A percentile compares a stretch with the other conserved stretches of the same genome.
These are phyloP conservation scores for Cryptus armator DNA, from an alignment of 2,888 invertebrate species.

Conservation along the genomic window DNA sequence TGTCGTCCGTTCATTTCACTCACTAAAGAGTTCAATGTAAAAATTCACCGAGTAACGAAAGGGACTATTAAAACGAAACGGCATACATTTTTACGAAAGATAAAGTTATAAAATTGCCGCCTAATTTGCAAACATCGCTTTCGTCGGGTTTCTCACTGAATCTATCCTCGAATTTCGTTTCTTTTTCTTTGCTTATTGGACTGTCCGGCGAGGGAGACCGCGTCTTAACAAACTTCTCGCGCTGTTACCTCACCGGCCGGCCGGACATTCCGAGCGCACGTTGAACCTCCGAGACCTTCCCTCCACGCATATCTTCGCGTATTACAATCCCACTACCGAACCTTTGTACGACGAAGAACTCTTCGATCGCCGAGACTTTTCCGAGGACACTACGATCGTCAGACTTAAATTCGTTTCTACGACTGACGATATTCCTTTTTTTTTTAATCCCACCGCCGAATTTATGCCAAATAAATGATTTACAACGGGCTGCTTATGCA, in stretches of 20 bases:
- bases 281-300: conserved; percentile 76
- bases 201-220: neutral
- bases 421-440: neutral
- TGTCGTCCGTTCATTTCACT: conserved; percentile 7
- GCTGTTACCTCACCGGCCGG: conserved; percentile 76
- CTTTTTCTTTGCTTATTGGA: conserved; percentile 30
- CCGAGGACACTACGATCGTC: conserved; percentile 3
- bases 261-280: conserved; percentile 81
- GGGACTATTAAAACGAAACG: neutral
- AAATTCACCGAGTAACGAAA: conserved; percentile 22
- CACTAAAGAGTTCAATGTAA: conserved; percentile 34
- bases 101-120: neutral
- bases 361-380: conserved; percentile 1
- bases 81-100: neutral
- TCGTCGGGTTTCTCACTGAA: neutral
- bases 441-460: neutral
- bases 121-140: conserved; percentile 25
- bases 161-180: conserved; percentile 26
- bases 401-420: too few species aligned
- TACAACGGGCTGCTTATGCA: neutral
- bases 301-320: conserved; percentile 66
- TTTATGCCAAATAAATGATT: neutral
- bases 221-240: conserved; percentile 6
- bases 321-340: conserved; percentile 39
- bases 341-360: conserved; percentile 31